Conservation (phyloP, 2,888 invertebrate species). For the Phortica magna region DNA sequence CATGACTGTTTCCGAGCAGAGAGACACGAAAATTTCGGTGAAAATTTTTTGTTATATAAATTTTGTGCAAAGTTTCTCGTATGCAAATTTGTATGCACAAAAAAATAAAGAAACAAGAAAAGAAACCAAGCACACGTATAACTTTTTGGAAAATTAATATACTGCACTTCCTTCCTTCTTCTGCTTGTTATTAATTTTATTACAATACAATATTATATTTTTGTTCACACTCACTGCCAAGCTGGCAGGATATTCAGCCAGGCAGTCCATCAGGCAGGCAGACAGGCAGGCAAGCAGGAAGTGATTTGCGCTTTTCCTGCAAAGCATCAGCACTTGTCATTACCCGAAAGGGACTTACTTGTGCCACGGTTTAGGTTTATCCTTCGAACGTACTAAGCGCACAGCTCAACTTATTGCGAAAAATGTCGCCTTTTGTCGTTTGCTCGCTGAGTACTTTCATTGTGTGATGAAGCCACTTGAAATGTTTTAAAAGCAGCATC, state of each 20-base stretch:
- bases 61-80: neutral
- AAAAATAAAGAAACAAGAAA: neutral
- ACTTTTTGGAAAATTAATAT: constrained; percentile 23
- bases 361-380: constrained; percentile 4
- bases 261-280: neutral
- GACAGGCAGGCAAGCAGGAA: constrained; percentile 2
- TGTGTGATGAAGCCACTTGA: constrained; percentile 23
- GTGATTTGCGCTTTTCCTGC: constrained; percentile 32
- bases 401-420: constrained; percentile 18
- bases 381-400: neutral
- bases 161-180: constrained; percentile 4
- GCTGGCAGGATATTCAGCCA: too few relatives aligned
- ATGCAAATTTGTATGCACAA: constrained; percentile 29
- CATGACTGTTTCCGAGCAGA: neutral
- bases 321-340: constrained; percentile 3
- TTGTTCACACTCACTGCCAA: neutral
- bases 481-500: constrained; percentile 24
- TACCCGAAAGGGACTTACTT: constrained; percentile 16
- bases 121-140: neutral
- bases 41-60: constrained; percentile 5
- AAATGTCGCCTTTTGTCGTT: constrained; percentile 10
- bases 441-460: neutral
- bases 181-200: constrained; percentile 28
- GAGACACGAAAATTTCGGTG: constrained; percentile 7
- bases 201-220: constrained; percentile 6